Conservation (phyloP, 2,113 vertebrate species). For the Todiramphus chloris region DNA sequence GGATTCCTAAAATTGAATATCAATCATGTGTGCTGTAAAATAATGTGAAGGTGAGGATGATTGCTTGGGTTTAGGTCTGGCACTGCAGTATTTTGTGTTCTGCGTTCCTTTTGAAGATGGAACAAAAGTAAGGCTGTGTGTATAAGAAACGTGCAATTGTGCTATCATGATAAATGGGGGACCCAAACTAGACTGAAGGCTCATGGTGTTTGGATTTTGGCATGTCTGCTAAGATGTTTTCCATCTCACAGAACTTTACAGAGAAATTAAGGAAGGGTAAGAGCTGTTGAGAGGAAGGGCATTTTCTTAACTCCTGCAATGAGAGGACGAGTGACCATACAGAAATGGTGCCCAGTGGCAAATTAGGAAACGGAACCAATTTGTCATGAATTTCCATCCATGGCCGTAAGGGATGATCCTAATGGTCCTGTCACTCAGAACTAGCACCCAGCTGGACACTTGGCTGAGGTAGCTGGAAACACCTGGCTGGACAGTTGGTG, state of each 20-base stretch:
- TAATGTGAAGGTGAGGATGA: not conserved
- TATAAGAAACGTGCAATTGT: not conserved
- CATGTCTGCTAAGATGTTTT: not conserved
- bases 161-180: not conserved
- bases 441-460: not conserved
- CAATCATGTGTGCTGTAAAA: not conserved
- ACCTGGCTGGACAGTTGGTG: not conserved
- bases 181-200: not conserved
- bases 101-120: not conserved
- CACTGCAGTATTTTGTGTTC: not conserved
- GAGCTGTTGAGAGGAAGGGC: not conserved
- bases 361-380: not conserved
- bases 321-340: not conserved
- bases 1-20: not conserved
- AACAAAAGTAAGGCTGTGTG: not conserved
- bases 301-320: not conserved
- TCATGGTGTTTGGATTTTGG: not conserved
- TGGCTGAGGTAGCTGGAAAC: not conserved
- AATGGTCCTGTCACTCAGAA: not conserved
- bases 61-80: not conserved
- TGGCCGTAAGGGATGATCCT: not conserved
- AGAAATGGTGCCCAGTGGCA: not conserved
- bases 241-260: not conserved
- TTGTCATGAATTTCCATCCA: not conserved
- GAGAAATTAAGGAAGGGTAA: not conserved